Evolutionary conservation across 2,888 invertebrate genomes (phyloP).

Genomic region (Anodontia alba): DNA sequence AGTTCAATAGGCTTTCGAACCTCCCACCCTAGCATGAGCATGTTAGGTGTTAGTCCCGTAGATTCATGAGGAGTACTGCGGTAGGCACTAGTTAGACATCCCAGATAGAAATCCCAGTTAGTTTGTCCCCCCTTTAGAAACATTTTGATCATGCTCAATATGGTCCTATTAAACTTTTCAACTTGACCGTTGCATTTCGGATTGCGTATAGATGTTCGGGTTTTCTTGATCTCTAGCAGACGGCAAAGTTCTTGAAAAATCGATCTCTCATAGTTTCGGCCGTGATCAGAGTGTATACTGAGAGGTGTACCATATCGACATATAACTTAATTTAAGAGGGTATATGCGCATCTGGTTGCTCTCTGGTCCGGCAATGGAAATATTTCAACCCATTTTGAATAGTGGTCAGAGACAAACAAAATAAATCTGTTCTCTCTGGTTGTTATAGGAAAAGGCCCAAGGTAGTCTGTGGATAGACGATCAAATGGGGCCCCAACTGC

Average conservation of each 20-base stretch:
- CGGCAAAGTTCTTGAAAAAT: not conserved
- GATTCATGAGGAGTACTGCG: constrained; percentile 29
- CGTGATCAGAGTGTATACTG: not conserved
- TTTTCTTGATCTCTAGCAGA: not conserved
- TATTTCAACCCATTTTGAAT: not conserved
- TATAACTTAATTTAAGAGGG: not conserved
- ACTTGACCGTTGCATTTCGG: not conserved
- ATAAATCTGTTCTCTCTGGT: not conserved
- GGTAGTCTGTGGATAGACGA: not conserved
- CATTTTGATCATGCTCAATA: not conserved
- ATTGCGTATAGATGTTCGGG: not conserved
- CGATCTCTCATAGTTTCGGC: not conserved
- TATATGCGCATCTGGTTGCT: not conserved
- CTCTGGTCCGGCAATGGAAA: not conserved
- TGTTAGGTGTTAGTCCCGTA: constrained; percentile 39
- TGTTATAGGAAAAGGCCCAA: not conserved
- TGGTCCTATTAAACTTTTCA: not conserved
- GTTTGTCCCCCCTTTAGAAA: constrained; percentile 25
- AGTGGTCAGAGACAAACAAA: not conserved
- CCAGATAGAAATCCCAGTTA: constrained; percentile 34
- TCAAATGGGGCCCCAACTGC: not conserved
- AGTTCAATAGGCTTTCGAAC: constrained; percentile 25
- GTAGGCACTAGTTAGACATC: constrained; percentile 21
- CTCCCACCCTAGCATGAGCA: constrained; percentile 36
- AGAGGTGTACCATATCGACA: not conserved